Evolutionary conservation across 2,113 vertebrate genomes (phyloP).

Genomic region (Anguilla rostrata): DNA sequence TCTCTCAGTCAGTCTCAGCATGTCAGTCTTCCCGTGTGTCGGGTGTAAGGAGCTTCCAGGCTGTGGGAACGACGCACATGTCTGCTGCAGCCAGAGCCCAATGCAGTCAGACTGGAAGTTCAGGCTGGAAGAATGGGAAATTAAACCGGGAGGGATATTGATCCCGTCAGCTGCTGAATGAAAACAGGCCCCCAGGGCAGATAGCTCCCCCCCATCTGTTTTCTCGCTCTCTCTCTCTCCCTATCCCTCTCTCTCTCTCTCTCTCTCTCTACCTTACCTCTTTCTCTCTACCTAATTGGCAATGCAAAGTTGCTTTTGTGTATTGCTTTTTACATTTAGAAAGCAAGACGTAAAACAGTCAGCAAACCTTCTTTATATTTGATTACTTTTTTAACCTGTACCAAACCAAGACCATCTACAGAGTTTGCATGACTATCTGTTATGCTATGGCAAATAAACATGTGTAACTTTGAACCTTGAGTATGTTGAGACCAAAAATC

Average conservation of each 20-base stretch:
- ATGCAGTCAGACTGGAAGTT: constrained; percentile 59
- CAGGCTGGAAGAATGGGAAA: constrained; percentile 36
- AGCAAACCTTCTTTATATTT: too few relatives aligned
- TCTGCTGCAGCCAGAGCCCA: neutral
- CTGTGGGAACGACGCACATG: neutral
- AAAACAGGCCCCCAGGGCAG: neutral
- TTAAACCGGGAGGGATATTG: neutral
- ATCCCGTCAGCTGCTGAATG: neutral
- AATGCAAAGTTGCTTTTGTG: too few relatives aligned
- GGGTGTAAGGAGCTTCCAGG: neutral
- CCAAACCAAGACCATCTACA: too few relatives aligned
- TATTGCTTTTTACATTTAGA: too few relatives aligned
- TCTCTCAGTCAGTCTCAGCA: neutral
- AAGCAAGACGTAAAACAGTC: too few relatives aligned
- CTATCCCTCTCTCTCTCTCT: neutral
- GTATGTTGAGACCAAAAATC: neutral
- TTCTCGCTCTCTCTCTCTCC: neutral
- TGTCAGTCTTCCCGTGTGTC: neutral
- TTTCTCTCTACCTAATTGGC: too few relatives aligned
- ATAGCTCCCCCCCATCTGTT: neutral
- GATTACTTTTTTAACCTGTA: too few relatives aligned
- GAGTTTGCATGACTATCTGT: neutral
- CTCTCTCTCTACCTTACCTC: too few relatives aligned
- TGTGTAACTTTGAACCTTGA: neutral
- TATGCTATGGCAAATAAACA: neutral